phyloP scores from a whole-genome alignment of 2,888 invertebrate genomes.

The Tanytarsus gracilentus region DNA sequence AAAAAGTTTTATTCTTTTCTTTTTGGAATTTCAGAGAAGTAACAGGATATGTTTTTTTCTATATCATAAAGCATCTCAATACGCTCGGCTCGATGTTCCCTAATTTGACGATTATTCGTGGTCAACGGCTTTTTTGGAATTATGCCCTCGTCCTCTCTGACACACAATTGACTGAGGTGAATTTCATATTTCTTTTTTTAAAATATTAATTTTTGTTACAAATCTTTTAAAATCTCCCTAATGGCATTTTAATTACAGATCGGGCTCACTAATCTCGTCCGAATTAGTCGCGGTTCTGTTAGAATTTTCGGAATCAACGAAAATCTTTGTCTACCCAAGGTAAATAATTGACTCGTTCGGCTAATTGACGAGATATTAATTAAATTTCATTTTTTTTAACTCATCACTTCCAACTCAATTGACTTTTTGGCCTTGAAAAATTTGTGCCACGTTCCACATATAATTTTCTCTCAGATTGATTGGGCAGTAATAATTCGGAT shows the following conservation, averaged over 20 bases:
- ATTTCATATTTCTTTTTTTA: not conserved
- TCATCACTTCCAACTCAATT: too few relatives aligned
- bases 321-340: not conserved
- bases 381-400: not conserved
- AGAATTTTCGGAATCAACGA: constrained; percentile 50
- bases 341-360: constrained; percentile 42
- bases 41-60: not conserved
- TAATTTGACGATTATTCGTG: constrained; percentile 78
- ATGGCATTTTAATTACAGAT: constrained; percentile 53
- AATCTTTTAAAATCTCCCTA: not conserved
- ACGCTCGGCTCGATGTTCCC: constrained; percentile 68
- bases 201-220: not conserved
- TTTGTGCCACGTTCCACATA: not conserved
- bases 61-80: not conserved
- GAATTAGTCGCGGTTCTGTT: constrained; percentile 73
- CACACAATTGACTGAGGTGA: constrained; percentile 29
- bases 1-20: too few relatives aligned
- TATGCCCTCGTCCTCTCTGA: constrained; percentile 75
- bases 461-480: constrained; percentile 35
- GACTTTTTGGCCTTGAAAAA: not conserved
- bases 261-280: constrained; percentile 59
- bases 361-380: constrained; percentile 52
- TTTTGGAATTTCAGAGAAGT: constrained; percentile 20
- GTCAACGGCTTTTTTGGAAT: constrained; percentile 62
- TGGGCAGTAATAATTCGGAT: constrained; percentile 38